These are phyloP conservation scores for Semaprochilodus insignis DNA, from an alignment of 2,797 vertebrate species.

Conservation along the genomic window DNA sequence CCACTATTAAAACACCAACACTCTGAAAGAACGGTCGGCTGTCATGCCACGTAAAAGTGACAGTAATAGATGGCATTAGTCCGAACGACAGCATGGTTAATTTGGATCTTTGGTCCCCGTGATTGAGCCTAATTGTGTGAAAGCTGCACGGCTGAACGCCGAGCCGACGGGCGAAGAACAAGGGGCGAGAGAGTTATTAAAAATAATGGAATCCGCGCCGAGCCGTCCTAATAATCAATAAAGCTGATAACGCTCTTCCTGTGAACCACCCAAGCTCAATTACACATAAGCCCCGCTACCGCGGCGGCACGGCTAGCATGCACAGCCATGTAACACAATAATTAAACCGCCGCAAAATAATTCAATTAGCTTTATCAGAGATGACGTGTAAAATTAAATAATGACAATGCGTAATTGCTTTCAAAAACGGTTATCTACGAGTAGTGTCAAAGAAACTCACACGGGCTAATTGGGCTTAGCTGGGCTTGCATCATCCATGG, in stretches of 20 bases:
- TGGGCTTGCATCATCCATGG: neutral
- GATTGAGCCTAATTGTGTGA: slow-evolving; percentile 43
- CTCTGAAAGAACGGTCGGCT: slow-evolving; percentile 6
- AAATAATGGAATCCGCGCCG: slow-evolving; percentile 53
- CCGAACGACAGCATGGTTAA: slow-evolving; percentile 39
- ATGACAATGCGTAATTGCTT: slow-evolving; percentile 44
- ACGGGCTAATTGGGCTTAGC: slow-evolving; percentile 21
- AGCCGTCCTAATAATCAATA: slow-evolving; percentile 56
- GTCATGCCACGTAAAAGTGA: slow-evolving; percentile 3
- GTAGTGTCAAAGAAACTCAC: slow-evolving; percentile 21
- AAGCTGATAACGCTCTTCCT: slow-evolving; percentile 40
- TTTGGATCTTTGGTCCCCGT: slow-evolving; percentile 45
- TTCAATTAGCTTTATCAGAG: slow-evolving; percentile 43
- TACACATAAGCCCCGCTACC: neutral
- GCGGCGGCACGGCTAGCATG: slow-evolving; percentile 12
- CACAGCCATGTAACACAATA: slow-evolving; percentile 34
- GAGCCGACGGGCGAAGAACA: slow-evolving; percentile 20
- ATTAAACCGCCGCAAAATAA: slow-evolving; percentile 48
- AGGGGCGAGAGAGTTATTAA: slow-evolving; percentile 53
- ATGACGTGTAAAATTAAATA: slow-evolving; percentile 45
- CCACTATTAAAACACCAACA: neutral
- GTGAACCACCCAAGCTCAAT: slow-evolving; percentile 22
- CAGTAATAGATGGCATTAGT: slow-evolving; percentile 44
- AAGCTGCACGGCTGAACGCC: slow-evolving; percentile 39
- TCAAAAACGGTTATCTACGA: slow-evolving; percentile 44